Percentiles rank a stretch among this genome's conserved stretches.
phyloP scores from a whole-genome alignment of 2,113 vertebrate species.

The Python bivittatus region DNA sequence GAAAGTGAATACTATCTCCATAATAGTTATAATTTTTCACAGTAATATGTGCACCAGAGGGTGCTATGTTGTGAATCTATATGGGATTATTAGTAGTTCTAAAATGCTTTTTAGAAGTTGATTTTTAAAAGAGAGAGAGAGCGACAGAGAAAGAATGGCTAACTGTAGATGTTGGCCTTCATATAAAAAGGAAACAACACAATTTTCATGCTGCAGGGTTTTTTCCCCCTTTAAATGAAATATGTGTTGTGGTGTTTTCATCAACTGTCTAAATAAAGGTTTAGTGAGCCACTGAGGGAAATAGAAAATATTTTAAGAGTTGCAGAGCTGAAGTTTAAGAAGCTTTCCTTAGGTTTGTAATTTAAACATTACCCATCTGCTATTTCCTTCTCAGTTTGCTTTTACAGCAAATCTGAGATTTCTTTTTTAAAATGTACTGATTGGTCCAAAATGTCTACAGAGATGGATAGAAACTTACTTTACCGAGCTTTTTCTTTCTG shows the following conservation, averaged over 20 bases:
- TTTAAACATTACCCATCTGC: constrained; percentile 76
- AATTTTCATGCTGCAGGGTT: constrained; percentile 53
- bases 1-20: constrained; percentile 50
- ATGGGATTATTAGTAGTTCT: constrained; percentile 41
- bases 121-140: constrained; percentile 47
- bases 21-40: constrained; percentile 48
- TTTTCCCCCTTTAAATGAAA: constrained; percentile 61
- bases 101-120: constrained; percentile 48
- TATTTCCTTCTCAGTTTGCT: constrained; percentile 62
- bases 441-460: constrained; percentile 9
- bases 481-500: not conserved
- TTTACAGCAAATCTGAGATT: constrained; percentile 70
- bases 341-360: constrained; percentile 75
- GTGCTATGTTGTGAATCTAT: constrained; percentile 64
- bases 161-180: constrained; percentile 57
- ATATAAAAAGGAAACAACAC: constrained; percentile 56
- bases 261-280: constrained; percentile 82
- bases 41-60: constrained; percentile 66
- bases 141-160: constrained; percentile 37
- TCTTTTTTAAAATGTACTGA: constrained; percentile 48
- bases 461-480: constrained; percentile 3
- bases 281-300: constrained; percentile 79
- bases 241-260: constrained; percentile 76
- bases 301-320: constrained; percentile 79
- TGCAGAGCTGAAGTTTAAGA: constrained; percentile 70